These are phyloP conservation scores for Valencia hispanica DNA, from an alignment of 2,797 vertebrate species.

Conservation along the genomic window DNA sequence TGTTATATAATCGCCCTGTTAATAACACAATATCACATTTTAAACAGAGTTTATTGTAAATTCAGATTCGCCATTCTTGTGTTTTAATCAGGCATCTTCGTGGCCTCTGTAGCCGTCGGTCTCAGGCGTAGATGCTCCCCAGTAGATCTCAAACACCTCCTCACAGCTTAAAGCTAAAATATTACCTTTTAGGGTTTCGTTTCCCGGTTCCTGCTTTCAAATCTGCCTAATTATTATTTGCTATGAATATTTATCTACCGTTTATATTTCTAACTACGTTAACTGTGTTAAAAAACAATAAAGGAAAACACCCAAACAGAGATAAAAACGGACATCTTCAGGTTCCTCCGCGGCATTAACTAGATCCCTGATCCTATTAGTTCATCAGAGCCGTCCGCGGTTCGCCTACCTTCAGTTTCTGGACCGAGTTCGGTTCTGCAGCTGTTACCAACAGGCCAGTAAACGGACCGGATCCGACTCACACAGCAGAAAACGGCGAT, in stretches of 20 bases:
- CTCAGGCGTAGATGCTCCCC: neutral
- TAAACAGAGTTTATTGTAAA: neutral
- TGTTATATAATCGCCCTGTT: neutral
- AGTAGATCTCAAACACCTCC: neutral
- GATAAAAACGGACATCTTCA: neutral
- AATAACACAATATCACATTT: neutral
- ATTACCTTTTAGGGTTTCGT: neutral
- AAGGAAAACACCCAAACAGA: neutral
- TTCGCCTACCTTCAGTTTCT: neutral
- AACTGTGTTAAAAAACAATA: neutral
- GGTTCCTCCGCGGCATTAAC: neutral
- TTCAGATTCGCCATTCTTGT: neutral
- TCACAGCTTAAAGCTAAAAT: neutral
- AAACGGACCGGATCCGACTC: neutral
- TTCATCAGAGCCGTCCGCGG: neutral
- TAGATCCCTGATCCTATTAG: neutral
- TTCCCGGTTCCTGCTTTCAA: neutral
- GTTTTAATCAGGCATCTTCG: neutral
- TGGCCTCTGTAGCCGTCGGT: neutral
- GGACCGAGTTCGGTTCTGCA: neutral
- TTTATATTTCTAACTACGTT: neutral
- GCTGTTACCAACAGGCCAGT: neutral
- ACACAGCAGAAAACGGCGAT: neutral
- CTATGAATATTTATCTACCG: neutral
- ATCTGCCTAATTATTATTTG: neutral